Evolutionary conservation across 2,113 vertebrate genomes (phyloP).

Genomic region (Hylia prasina): DNA sequence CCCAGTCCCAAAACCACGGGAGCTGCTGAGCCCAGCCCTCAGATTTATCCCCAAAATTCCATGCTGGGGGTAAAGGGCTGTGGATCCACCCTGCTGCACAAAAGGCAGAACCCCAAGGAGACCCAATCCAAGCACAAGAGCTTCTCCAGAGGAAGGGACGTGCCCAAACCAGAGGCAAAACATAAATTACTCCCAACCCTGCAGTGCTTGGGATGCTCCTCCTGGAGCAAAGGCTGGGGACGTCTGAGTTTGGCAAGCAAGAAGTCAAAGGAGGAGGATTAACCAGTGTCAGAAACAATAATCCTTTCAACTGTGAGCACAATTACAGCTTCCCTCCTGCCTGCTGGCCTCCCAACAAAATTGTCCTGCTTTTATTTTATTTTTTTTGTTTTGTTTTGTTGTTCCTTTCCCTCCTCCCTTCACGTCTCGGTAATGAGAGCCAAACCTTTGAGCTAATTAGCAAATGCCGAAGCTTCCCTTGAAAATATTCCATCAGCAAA

Average conservation of each 20-base stretch:
- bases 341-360: background rate
- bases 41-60: background rate
- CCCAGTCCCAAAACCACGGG: fast-evolving
- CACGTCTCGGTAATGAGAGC: background rate
- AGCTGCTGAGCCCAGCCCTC: background rate
- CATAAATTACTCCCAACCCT: background rate
- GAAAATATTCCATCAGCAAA: constrained; percentile 12
- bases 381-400: too few relatives aligned
- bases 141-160: background rate
- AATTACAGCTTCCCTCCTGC: constrained; percentile 11
- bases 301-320: background rate
- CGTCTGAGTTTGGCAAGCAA: background rate
- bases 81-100: background rate
- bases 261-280: background rate
- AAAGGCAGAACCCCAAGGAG: background rate
- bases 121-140: background rate
- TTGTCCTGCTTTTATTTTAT: background rate
- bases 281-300: constrained; percentile 24
- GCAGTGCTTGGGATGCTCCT: background rate
- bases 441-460: constrained; percentile 53
- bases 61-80: background rate
- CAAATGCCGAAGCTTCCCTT: background rate
- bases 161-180: background rate
- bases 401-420: background rate
- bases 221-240: background rate